Conservation (phyloP, 2,888 invertebrate species). For the Ormia ochracea region DNA sequence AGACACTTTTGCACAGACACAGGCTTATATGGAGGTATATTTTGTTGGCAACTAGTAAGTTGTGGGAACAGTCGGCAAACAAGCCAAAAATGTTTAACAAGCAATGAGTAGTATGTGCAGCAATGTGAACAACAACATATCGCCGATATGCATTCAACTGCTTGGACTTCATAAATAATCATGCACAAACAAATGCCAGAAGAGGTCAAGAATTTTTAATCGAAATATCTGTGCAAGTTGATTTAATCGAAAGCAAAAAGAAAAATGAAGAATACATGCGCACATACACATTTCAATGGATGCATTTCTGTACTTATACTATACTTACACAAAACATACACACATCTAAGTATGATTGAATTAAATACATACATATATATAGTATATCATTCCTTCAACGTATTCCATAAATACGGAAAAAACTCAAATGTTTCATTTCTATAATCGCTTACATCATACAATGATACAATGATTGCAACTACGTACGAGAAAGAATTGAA, state of each 20-base stretch:
- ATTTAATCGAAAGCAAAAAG: slow-evolving; percentile 1
- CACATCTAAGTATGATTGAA: not conserved
- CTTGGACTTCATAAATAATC: not conserved
- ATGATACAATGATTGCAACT: not conserved
- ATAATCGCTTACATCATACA: not conserved
- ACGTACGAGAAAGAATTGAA: not conserved
- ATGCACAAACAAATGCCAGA: slow-evolving; percentile 7
- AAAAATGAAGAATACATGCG: not conserved
- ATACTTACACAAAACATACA: not conserved
- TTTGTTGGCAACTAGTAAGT: slow-evolving; percentile 40
- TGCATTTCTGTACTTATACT: not conserved
- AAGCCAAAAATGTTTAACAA: no score
- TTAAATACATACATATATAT: not conserved
- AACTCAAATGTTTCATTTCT: slow-evolving; percentile 11
- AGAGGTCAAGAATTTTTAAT: slow-evolving; percentile 43
- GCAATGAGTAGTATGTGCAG: not conserved
- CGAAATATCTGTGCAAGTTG: slow-evolving; percentile 8
- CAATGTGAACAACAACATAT: slow-evolving; percentile 4
- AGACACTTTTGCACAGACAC: slow-evolving; percentile 29
- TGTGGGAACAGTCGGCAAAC: not conserved
- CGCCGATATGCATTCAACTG: not conserved
- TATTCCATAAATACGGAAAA: not conserved
- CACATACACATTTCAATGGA: not conserved
- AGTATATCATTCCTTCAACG: not conserved
- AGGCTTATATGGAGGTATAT: not conserved